These are phyloP conservation scores for Lithobius niger DNA, from an alignment of 1,140 invertebrate species.

Conservation along the genomic window DNA sequence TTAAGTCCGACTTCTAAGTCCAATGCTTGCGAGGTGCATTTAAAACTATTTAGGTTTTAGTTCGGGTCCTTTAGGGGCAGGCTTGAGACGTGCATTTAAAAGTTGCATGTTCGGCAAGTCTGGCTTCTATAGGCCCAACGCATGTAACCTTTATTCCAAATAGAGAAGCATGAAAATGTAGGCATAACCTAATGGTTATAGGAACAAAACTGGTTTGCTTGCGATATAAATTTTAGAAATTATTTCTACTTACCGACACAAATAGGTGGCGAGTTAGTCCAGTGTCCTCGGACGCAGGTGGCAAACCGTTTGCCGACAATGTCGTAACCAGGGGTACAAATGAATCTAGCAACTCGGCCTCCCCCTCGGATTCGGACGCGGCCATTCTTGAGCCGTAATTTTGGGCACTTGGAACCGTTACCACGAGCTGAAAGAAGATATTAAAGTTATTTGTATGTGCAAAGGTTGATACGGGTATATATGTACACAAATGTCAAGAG, in stretches of 20 bases:
- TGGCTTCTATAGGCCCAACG: background rate
- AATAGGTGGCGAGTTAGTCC: slow-evolving; percentile 44
- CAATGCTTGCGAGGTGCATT: too few relatives aligned
- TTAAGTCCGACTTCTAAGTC: too few relatives aligned
- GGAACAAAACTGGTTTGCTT: background rate
- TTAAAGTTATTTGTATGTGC: too few relatives aligned
- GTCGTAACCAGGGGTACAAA: slow-evolving; percentile 38
- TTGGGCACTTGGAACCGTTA: slow-evolving; percentile 17
- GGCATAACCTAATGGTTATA: background rate
- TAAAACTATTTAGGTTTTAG: too few relatives aligned
- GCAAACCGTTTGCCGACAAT: slow-evolving; percentile 47
- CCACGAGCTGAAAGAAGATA: too few relatives aligned
- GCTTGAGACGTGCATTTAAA: too few relatives aligned
- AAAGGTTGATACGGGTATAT: too few relatives aligned
- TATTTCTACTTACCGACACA: slow-evolving; percentile 46
- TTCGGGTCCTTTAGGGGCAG: too few relatives aligned
- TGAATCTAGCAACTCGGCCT: slow-evolving; percentile 39
- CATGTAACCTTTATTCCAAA: background rate
- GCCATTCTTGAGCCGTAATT: slow-evolving; percentile 27
- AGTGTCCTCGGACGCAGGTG: slow-evolving; percentile 41
- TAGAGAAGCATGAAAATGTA: slow-evolving; percentile 8
- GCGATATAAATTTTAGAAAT: background rate
- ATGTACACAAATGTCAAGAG: too few relatives aligned
- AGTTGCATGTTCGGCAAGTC: too few relatives aligned
- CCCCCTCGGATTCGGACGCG: slow-evolving; percentile 26